A percentile compares a stretch with the other conserved stretches of the same genome.
Conservation (phyloP, 2,797 vertebrate genomes). For the Leptoclinus maculatus region DNA sequence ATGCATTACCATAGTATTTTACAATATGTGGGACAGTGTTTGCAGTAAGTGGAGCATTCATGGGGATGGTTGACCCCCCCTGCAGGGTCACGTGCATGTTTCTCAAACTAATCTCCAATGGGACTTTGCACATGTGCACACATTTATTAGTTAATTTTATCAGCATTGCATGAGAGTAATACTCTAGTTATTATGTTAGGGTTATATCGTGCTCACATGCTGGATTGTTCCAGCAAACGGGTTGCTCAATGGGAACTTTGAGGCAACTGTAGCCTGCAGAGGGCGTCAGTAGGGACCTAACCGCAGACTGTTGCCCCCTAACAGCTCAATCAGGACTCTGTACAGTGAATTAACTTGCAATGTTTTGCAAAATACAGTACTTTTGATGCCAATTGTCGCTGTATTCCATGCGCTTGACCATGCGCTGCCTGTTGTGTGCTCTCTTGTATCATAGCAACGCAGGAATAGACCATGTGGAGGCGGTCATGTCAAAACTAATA, state of each 20-base stretch:
- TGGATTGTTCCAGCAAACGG: not conserved
- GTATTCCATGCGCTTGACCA: no score
- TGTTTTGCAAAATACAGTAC: not conserved
- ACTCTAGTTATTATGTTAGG: not conserved
- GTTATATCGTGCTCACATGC: not conserved
- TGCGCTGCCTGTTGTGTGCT: constrained; percentile 43
- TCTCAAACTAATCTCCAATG: no score
- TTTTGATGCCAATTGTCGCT: not conserved
- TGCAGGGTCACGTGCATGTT: no score
- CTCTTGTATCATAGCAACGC: constrained; percentile 77
- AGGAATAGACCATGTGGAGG: constrained; percentile 56
- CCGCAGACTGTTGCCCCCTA: not conserved
- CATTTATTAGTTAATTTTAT: not conserved
- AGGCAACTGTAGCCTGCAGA: not conserved
- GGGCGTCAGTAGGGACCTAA: not conserved
- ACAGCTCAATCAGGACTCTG: not conserved
- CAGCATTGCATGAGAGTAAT: not conserved
- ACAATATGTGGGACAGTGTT: not conserved
- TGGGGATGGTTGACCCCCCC: not conserved
- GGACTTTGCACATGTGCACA: not conserved
- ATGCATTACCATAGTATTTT: not conserved
- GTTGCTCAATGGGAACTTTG: not conserved
- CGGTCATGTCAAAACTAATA: not conserved
- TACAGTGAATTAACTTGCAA: not conserved
- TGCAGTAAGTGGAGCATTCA: not conserved